phyloP scores from a whole-genome alignment of 2,888 invertebrate species.

The Xylocampa areola region DNA sequence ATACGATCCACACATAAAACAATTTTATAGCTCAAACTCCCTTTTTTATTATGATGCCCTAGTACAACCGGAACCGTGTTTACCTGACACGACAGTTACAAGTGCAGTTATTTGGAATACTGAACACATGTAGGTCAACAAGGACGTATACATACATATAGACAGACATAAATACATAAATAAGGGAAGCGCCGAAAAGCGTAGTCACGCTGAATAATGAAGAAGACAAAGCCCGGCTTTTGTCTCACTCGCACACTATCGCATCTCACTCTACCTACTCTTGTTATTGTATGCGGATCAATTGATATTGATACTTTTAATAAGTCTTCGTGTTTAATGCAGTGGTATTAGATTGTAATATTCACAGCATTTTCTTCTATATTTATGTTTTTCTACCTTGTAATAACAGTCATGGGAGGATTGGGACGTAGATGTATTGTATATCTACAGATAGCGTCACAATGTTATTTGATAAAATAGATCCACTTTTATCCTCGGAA shows the following conservation, averaged over 20 bases:
- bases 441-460: neutral
- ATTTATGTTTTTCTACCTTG: conserved; percentile 8
- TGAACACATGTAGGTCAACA: conserved; percentile 50
- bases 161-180: conserved; percentile 48
- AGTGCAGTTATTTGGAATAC: conserved; percentile 25
- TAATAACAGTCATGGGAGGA: neutral
- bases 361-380: neutral
- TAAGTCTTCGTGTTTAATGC: neutral
- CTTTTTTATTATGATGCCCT: neutral
- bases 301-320: conserved; percentile 29
- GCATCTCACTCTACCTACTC: conserved; percentile 42
- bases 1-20: neutral
- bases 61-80: neutral
- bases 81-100: conserved; percentile 8
- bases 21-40: neutral
- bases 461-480: conserved; percentile 18
- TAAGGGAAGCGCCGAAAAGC: conserved; percentile 68
- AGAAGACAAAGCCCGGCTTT: conserved; percentile 61
- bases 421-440: neutral
- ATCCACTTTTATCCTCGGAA: conserved; percentile 7
- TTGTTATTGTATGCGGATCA: conserved; percentile 24
- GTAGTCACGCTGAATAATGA: conserved; percentile 75
- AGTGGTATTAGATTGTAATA: neutral
- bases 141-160: conserved; percentile 45
- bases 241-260: conserved; percentile 58